Base-by-base conservation (phyloP, 2,797 vertebrate species). In the Phaenicophaeus curvirostris region DNA sequence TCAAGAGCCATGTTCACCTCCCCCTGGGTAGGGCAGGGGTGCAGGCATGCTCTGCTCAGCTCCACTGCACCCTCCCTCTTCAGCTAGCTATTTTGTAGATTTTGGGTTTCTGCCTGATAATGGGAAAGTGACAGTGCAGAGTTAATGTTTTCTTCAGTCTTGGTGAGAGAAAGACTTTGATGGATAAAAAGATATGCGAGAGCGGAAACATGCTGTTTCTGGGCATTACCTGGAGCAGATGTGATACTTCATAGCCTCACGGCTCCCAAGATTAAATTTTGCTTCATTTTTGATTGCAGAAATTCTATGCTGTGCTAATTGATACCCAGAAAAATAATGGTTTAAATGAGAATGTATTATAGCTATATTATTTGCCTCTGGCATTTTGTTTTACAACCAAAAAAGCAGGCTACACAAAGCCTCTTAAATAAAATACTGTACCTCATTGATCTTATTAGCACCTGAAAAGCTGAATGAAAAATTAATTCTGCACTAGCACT, bases 21-120 rank as follows among this genome's bases (percentile, higher is more conserved):
- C 19, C 21, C 19, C 9, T 19, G n/a, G 25, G n/a, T 13, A 9
- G 76, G 53, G 41, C 11, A 39, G 41, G 15, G 3, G 0, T 20
- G 65, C 0, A 1, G 24, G 54, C 21, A 25, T 13, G 2, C 27
- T 24, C 30, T 0, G 2, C 23, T 46, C 39, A 28, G 59, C 69
- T 72, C 27, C 54, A 44, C 33, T 3, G 1, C 55, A 72, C 25
- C 7, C 16, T 57, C 54, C 9, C 8, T 73, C 67, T 39, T 53
- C 20, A 30, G 6, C 10, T 51, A 25, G 13, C 9, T 75, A 18
- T 55, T 53, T 76, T 85, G 51, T 39, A 69, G 44, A 39, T 50
- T 72, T 89, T 65, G 30, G 10, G 3, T 75, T 91, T 80, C 57
- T 94, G n/a, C 6, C 39, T 55, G 27, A 15, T 50, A 85, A 80